Evolutionary conservation across 2,888 invertebrate genomes (phyloP), one percentile per base, ranked within the genome.

Genomic region (Yponomeuta plumbellus): DNA sequence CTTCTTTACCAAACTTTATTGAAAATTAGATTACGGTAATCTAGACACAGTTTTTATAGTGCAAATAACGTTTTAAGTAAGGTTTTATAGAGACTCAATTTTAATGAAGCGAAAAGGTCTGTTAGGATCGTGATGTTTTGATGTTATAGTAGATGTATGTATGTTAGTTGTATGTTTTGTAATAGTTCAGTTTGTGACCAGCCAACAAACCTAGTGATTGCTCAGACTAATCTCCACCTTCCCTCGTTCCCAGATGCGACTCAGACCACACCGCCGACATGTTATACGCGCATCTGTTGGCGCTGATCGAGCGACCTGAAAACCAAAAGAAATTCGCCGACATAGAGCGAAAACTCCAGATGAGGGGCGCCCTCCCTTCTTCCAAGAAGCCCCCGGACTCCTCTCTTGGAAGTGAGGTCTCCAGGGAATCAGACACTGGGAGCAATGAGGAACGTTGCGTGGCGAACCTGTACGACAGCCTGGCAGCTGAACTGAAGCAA

Each of bases 231-330:
- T 17, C 17, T 13, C 13, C 44, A 52, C 44, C 26, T 34, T 61
- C n/a, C 34, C 8, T 40, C 39, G 58, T 58, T 59, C 52, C 69
- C 87, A 91, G 91, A 84, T 98, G 97, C 83, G 99, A 99, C 84
- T 97, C 97, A 11, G 95, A 97, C 71, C 96, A 97, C 80, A 99
- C 98, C 22, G 98, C 99, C 0, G 94, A 96, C 69, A 93, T 97
- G 79, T 92, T 99, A 68, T 95, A 95, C 80, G 94, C 95, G 13
- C 98, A 98, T 77, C 88, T 99, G 68, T 96, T 96, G 85, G 94
- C 95, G 11, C 86, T 99, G 26, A 90, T 97, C 75, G 94, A 96
- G 72, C 87, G 96, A 70, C 95, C 98, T 52, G 96, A 97, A 80
- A 96, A 97, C 89, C 94, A 96, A 88, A 94, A 96, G 86, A 95